phyloP scores from a whole-genome alignment of 35 echinoderm and acorn worm genomes.

The Apostichopus californicus region DNA sequence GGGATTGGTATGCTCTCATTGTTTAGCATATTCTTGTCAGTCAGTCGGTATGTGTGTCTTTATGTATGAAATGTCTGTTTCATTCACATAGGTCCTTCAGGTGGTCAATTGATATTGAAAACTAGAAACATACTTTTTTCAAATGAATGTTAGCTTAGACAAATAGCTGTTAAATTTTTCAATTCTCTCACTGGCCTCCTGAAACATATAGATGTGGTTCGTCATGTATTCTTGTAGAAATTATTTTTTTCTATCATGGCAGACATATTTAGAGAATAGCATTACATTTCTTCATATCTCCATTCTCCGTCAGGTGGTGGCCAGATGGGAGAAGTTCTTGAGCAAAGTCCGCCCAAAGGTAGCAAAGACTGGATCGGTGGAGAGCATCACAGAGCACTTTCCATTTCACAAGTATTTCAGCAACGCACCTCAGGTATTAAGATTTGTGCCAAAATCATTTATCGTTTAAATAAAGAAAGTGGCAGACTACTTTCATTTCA shows the following conservation, averaged over 20 bases:
- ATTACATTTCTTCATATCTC: not conserved
- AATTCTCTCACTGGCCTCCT: not conserved
- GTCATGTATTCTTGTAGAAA: not conserved
- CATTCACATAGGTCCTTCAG: too few species aligned
- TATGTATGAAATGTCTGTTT: too few species aligned
- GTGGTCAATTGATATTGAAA: too few species aligned
- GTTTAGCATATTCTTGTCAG: too few species aligned
- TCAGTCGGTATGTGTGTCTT: too few species aligned
- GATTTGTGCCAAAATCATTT: too few species aligned
- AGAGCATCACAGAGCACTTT: constrained; percentile 79
- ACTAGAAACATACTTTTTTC: too few species aligned
- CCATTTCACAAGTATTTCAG: constrained; percentile 98
- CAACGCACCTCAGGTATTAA: constrained; percentile 79
- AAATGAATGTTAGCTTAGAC: not conserved
- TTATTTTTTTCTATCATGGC: not conserved
- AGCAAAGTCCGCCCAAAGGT: constrained; percentile 77
- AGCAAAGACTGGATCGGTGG: constrained; percentile 41
- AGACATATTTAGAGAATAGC: not conserved
- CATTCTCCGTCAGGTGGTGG: constrained; percentile 76
- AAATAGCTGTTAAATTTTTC: too few species aligned
- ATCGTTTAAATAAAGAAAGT: not conserved
- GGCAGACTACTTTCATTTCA: not conserved
- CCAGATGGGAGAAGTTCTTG: constrained; percentile 98
- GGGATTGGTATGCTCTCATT: too few species aligned
- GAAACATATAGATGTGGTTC: not conserved